Base-by-base conservation (phyloP, 2,797 vertebrate species). In the Xerus rutilus region DNA sequence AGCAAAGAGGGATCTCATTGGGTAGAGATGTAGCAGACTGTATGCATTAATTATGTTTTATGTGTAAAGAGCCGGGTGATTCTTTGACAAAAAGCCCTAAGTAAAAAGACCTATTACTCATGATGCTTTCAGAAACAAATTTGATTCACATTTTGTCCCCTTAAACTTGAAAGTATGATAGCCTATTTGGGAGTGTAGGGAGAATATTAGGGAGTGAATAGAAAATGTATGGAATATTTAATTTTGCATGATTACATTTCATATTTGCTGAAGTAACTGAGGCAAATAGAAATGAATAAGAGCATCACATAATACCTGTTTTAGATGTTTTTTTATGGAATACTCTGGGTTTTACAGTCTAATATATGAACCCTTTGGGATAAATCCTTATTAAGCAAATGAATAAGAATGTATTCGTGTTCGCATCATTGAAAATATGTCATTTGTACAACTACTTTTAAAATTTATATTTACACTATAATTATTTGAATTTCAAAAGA, bases 191-290 rank as follows among this genome's bases (percentile, higher is more conserved):
- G 87, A 84, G 69, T 54, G 35, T 32, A 87, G 59, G 78, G 73
- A 92, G 93, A 92, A 43, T 86, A 74, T 90, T 79, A 28, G 83
- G 89, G 87, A 97, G 92, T 88, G 96, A 98, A 97, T 96, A 96
- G 97, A 98, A 98, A 78, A 98, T 97, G 82, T 96, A 96, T 90
- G 72, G 72, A 94, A 98, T 97, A 82, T 97, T 98, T 98, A 96
- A 96, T 96, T 98, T 98, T 97, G 89, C 73, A 93, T 94, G 97
- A 96, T 97, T 96, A 92, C 67, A 78, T 96, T 95, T 97, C 87
- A 12, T 70, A 94, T 95, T 94, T 96, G 86, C 89, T 0, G 13
- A 78, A 93, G 94, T 72, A 73, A 95, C 15, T 28, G 93, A 76
- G 64, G 87, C 89, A 87, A 73, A 92, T 74, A 82, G 78, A 92